Evolutionary conservation across 2,888 invertebrate species (phyloP).

Genomic region (Sphecodes monilicornis): DNA sequence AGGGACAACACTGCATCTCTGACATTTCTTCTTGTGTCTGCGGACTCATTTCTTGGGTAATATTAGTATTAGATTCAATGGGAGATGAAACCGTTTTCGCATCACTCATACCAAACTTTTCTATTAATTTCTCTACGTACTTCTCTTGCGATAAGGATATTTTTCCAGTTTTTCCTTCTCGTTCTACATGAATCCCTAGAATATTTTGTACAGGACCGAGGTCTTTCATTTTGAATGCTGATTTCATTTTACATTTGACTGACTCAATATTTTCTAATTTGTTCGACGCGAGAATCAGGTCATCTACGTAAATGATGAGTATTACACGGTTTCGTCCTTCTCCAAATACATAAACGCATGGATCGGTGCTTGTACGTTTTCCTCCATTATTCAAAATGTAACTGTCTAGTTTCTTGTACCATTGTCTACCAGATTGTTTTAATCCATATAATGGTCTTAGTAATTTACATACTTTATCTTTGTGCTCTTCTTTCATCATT

Average conservation of each 20-base stretch:
- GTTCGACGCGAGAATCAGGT: not conserved
- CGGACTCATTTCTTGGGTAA: conserved; percentile 2
- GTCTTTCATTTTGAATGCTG: conserved; percentile 9
- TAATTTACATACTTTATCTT: conserved; percentile 14
- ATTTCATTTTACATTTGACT: not conserved
- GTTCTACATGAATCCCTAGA: conserved; percentile 11
- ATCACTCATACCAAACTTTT: not conserved
- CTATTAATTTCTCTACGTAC: not conserved
- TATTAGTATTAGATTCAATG: not conserved
- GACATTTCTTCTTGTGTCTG: not conserved
- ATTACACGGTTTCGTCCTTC: not conserved
- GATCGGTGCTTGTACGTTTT: not conserved
- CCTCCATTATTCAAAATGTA: not conserved
- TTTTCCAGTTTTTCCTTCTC: not conserved
- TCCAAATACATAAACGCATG: not conserved
- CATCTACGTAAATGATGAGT: not conserved
- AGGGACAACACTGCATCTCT: not conserved
- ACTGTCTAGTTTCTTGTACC: not conserved
- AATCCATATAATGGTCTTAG: not conserved
- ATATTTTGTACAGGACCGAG: not conserved
- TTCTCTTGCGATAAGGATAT: not conserved
- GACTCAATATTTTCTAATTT: not conserved
- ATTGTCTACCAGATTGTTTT: conserved; percentile 11
- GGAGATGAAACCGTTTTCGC: not conserved
- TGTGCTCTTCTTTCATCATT: not conserved